A percentile compares a stretch with the other conserved stretches of the same genome.
phyloP scores from a whole-genome alignment of 1,140 invertebrate species.

The Camponotus floridanus region DNA sequence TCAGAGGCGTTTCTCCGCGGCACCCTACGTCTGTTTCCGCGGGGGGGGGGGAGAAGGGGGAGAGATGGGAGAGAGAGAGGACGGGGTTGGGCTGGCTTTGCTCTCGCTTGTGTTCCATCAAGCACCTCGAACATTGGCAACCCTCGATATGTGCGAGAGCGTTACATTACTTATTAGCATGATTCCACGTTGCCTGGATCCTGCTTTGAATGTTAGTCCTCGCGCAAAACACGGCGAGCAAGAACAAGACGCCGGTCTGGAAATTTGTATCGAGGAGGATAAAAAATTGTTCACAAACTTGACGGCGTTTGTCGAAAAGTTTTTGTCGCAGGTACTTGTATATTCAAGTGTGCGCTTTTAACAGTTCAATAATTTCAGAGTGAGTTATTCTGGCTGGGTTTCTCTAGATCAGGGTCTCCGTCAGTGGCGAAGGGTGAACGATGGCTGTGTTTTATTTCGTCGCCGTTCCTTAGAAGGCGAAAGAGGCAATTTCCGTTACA shows the following conservation, averaged over 20 bases:
- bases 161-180: slow-evolving; percentile 67
- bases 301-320: neutral
- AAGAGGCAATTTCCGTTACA: neutral
- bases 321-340: too few relatives aligned
- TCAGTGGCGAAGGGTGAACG: neutral
- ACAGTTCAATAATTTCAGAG: neutral
- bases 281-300: neutral
- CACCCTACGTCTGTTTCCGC: slow-evolving; percentile 16
- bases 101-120: neutral
- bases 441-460: neutral
- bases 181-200: slow-evolving; percentile 51
- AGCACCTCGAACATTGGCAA: neutral
- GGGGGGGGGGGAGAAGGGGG: too few relatives aligned
- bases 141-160: slow-evolving; percentile 11
- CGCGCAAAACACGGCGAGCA: neutral
- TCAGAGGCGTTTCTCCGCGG: slow-evolving; percentile 60
- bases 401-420: neutral
- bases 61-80: too few relatives aligned
- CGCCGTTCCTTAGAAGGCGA: neutral
- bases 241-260: neutral
- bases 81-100: neutral
- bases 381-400: neutral
- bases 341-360: neutral
- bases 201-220: slow-evolving; percentile 13
- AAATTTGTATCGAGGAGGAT: neutral